A percentile compares a stretch with the other conserved stretches of the same genome.
Conservation (phyloP, 2,797 vertebrate genomes). For the Mareca strepera region DNA sequence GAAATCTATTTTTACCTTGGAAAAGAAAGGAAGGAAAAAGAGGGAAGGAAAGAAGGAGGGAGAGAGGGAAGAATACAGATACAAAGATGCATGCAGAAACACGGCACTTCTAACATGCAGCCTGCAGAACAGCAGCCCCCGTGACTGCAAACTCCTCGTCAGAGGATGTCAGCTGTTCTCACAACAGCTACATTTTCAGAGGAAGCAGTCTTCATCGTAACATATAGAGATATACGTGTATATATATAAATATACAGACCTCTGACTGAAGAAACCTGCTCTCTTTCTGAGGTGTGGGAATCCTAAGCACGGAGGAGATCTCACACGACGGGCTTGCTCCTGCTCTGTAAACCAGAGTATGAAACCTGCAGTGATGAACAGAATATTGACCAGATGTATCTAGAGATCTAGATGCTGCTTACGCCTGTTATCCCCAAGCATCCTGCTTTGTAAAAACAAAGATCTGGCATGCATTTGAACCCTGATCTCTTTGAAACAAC, state of each 20-base stretch:
- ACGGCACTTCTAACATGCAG: background rate
- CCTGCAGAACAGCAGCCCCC: background rate
- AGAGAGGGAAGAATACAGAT: slow-evolving; percentile 40
- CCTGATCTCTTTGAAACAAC: background rate
- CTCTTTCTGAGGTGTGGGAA: background rate
- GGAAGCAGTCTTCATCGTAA: background rate
- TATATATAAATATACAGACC: fast-evolving
- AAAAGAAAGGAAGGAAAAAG: slow-evolving; percentile 45
- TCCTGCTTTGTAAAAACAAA: background rate
- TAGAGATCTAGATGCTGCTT: background rate
- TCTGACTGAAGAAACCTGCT: background rate
- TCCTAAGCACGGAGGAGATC: background rate
- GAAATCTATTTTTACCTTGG: slow-evolving; percentile 71
- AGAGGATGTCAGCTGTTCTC: background rate
- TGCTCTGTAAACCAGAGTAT: background rate
- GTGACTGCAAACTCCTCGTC: background rate
- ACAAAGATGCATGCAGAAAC: background rate
- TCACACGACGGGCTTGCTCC: background rate
- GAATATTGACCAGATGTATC: background rate
- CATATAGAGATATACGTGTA: fast-evolving
- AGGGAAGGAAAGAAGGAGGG: background rate
- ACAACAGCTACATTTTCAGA: background rate
- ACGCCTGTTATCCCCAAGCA: background rate
- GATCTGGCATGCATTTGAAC: background rate
- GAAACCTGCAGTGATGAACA: background rate